Conservation (phyloP, 2,113 vertebrate genomes). For the Mirza zaza region DNA sequence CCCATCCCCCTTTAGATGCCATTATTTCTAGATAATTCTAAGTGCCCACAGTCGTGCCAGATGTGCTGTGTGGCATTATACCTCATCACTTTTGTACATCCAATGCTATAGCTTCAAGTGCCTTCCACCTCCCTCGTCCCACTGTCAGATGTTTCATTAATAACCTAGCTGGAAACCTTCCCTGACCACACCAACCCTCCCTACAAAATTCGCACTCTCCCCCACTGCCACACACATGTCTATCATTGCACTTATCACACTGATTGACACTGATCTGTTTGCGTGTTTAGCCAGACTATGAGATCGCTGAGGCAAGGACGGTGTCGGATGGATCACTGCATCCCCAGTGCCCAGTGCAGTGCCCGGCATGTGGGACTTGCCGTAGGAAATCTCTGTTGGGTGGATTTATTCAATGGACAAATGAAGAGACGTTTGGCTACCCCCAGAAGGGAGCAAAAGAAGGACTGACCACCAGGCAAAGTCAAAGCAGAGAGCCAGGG, state of each 20-base stretch:
- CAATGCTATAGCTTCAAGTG: background rate
- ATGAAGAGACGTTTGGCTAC: background rate
- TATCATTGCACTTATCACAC: background rate
- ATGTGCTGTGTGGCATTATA: background rate
- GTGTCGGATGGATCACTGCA: background rate
- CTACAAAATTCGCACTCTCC: background rate
- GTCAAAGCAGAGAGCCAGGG: background rate
- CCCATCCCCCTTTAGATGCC: background rate
- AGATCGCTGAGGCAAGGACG: background rate
- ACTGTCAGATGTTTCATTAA: background rate
- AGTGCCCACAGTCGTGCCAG: background rate
- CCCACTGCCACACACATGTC: background rate
- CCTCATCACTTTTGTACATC: background rate
- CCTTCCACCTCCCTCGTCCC: background rate
- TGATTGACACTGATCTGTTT: background rate
- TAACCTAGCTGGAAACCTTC: background rate
- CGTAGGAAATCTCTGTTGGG: background rate
- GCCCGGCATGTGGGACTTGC: background rate
- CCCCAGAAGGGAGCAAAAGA: background rate
- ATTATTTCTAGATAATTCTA: background rate
- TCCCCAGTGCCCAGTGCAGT: background rate
- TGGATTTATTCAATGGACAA: background rate
- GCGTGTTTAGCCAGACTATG: background rate
- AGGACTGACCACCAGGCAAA: background rate
- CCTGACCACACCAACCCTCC: background rate